Base-by-base conservation (phyloP, 64 coral and sea anemone genomes). In the Stylophora pistillata region DNA sequence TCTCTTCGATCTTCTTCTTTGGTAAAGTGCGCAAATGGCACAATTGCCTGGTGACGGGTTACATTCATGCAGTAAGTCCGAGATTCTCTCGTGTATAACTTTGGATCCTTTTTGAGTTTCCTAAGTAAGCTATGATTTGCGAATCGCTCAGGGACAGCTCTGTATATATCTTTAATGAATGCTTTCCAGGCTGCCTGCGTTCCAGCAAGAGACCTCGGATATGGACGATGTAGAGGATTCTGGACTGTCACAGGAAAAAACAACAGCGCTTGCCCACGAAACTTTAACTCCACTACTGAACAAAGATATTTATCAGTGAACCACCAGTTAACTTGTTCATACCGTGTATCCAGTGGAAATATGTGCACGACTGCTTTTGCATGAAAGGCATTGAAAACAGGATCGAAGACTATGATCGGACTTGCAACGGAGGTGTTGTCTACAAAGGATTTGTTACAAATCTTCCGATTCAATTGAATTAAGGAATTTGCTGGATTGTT, bases 211-310 rank as follows among this genome's bases (percentile, higher is more conserved):
- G 55, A 64, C 56, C 4, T 11, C 20, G 79, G 57, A 26, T 84
- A 84, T 21, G n/a, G 0, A 4, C 80, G 80, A 53, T 84, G 58
- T 0, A 41, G 23, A 16, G 56, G 59, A 26, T 84, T 84, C 0
- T 15, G 23, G 6, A 70, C 80, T 3, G 41, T 23, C 1, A 84
- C 64, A 10, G 80, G 80, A 13, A 64, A 70, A 53, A 52, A 84
- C 30, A 84, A 10, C 18, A 84, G 7, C n/a, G 37, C 80, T 34
- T 84, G 80, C 5, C 80, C 59, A 14, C 80, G 80, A 58, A 84
- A 84, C 17, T 82, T 82, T 27, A 63, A 5, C 79, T 82, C 58
- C 17, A 68, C 79, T 5, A 52, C 79, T 12, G 64, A 37, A 15
- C 34, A 29, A n/a, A 84, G 7, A 84, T 70, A 84, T 17, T 37